Evolutionary conservation across 1,140 invertebrate genomes (phyloP).

Genomic region (Listronotus bonariensis): DNA sequence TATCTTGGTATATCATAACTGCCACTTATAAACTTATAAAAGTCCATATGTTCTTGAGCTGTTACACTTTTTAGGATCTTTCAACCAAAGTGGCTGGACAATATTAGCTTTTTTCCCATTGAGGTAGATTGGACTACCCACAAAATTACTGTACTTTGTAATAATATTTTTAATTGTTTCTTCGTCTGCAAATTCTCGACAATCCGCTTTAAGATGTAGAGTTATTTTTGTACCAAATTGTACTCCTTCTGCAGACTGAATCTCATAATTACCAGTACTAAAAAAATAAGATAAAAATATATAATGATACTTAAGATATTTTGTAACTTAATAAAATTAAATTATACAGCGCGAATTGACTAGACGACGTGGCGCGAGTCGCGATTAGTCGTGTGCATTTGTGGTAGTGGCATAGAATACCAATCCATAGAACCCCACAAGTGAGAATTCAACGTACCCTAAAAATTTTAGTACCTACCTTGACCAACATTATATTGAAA

Average conservation of each 20-base stretch:
- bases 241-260: conserved; percentile 81
- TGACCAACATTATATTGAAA: no score
- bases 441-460: no score
- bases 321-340: no score
- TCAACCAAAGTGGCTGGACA: conserved; percentile 85
- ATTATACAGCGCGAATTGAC: no score
- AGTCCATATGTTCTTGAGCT: conserved; percentile 86
- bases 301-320: no score
- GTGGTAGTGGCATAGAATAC: no score
- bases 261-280: conserved; percentile 86
- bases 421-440: no score
- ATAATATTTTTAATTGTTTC: conserved; percentile 83
- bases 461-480: no score
- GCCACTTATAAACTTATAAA: conserved; percentile 86
- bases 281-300: conserved; percentile 54
- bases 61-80: conserved; percentile 89
- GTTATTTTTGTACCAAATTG: conserved; percentile 92
- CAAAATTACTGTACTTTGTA: conserved; percentile 96
- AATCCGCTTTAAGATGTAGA: conserved; percentile 84
- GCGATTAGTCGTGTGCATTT: no score
- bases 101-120: conserved; percentile 78
- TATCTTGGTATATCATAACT: conserved; percentile 83
- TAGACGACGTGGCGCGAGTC: no score
- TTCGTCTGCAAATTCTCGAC: conserved; percentile 88
- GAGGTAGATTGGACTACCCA: conserved; percentile 90